These are phyloP conservation scores for Cheilosia soror DNA, from an alignment of 2,888 invertebrate genomes.

Conservation along the genomic window DNA sequence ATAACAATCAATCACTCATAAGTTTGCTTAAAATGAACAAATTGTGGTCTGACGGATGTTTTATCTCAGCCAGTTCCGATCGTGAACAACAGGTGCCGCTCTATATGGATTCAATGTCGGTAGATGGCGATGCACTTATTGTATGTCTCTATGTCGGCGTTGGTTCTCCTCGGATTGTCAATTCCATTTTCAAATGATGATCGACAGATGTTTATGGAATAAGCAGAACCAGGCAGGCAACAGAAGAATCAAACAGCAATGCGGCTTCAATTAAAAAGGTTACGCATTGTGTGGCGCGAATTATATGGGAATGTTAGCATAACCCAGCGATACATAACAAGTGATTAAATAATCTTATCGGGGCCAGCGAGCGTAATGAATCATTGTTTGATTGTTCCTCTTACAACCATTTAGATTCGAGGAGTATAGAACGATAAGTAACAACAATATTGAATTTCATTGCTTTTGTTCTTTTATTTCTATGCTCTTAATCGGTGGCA, in stretches of 20 bases:
- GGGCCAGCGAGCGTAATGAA: slow-evolving; percentile 52
- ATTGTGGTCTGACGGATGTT: slow-evolving; percentile 42
- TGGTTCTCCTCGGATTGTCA: slow-evolving; percentile 41
- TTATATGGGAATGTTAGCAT: slow-evolving; percentile 41
- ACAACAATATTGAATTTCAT: slow-evolving; percentile 48
- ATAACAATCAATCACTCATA: slow-evolving; percentile 52
- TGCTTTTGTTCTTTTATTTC: slow-evolving; percentile 6
- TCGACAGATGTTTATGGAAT: slow-evolving; percentile 70
- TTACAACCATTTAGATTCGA: slow-evolving; percentile 33
- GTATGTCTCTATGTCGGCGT: slow-evolving; percentile 16
- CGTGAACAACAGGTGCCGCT: slow-evolving; percentile 64
- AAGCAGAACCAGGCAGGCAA: slow-evolving; percentile 32
- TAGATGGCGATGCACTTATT: neutral
- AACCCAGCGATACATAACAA: slow-evolving; percentile 38
- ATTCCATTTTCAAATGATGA: slow-evolving; percentile 66
- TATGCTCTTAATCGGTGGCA: slow-evolving; percentile 19
- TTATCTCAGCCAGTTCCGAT: slow-evolving; percentile 18
- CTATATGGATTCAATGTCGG: slow-evolving; percentile 1
- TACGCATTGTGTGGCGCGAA: slow-evolving; percentile 61
- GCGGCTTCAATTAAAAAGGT: slow-evolving; percentile 60
- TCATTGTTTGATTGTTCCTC: slow-evolving; percentile 52
- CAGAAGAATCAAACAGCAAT: slow-evolving; percentile 32
- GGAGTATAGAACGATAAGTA: slow-evolving; percentile 35
- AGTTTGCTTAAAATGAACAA: neutral
- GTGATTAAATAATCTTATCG: slow-evolving; percentile 68